Evolutionary conservation across 2,888 invertebrate species (phyloP), one percentile per base, ranked within the genome.

Genomic region (Eupeodes latifasciatus): DNA sequence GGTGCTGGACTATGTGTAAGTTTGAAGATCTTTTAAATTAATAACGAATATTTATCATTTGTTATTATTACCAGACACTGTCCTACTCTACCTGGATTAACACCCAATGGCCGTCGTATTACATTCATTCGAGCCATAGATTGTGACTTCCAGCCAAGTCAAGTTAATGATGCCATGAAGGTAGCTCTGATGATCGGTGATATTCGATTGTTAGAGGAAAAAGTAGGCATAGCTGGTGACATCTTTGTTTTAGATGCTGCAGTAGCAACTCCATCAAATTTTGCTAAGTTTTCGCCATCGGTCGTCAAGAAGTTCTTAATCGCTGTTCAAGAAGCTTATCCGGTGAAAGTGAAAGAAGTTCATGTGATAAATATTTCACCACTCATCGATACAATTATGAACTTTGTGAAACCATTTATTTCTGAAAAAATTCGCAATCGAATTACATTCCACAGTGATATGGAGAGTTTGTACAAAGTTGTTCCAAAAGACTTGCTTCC

Each of bases 281-380:
- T 97, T 92, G 96, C 97, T 90, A 97, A 97, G 94, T 96, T 97
- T 93, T 97, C 97, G 0, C 97, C 97, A 0, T 94, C 96, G 0
- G 93, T 97, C 72, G 96, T 97, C 75, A 97, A 97, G 94, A 97
- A 97, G 93, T 97, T 97, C 94, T 94, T 97, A 91, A 96, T 97
- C 86, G 97, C 97, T 93, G 97, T 97, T 19, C 96, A 97, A 95
- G 97, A 98, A 94, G 97, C 97, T 5, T 98, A 97, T 93, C 97
- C 97, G 6, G 97, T 97, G 0, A 97, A 97, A 93, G 94, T 97
- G 91, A 97, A 97, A 93, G 97, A 97, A 93, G 97, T 97, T 44
- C 97, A 98, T 92, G 96, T 97, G 1, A 95, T 98, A 91, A 97
- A 98, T 92, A 96, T 97, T 5, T 97, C 97, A 1, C 97, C 97